phyloP scores from a whole-genome alignment of 2,888 invertebrate species.

The Bombylius major region DNA sequence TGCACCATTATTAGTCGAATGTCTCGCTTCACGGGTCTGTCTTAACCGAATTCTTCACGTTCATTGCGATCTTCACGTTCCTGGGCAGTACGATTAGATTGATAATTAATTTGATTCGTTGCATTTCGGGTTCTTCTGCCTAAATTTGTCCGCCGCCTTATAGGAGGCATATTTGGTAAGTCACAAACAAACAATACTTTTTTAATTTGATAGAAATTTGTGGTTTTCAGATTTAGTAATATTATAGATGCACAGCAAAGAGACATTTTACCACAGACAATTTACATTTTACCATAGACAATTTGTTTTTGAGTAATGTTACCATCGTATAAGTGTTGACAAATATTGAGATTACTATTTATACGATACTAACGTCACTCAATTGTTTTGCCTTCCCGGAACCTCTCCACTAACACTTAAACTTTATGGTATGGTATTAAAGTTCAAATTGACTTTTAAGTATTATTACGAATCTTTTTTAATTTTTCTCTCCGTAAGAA shows the following conservation, averaged over 20 bases:
- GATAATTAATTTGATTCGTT: constrained; percentile 23
- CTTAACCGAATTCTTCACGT: constrained; percentile 20
- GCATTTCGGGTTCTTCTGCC: constrained; percentile 18
- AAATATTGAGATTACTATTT: neutral
- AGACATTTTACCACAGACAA: neutral
- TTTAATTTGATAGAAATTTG: neutral
- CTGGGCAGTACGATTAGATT: constrained; percentile 22
- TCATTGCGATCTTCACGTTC: constrained; percentile 20
- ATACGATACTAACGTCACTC: neutral
- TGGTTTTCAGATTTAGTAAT: neutral
- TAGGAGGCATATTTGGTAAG: neutral
- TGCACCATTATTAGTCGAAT: too few relatives aligned
- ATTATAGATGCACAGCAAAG: too few relatives aligned
- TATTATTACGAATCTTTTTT: too few relatives aligned
- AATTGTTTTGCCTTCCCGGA: too few relatives aligned
- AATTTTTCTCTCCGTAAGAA: too few relatives aligned
- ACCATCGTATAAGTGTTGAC: neutral
- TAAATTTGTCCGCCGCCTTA: neutral
- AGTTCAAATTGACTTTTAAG: too few relatives aligned
- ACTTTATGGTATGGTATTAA: too few relatives aligned
- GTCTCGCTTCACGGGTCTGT: too few relatives aligned
- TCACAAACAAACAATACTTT: neutral
- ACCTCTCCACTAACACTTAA: too few relatives aligned
- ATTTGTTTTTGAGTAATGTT: neutral
- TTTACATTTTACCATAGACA: neutral